A percentile compares a stretch with the other conserved stretches of the same genome.
These are phyloP conservation scores for Corythornis cristatus DNA, from an alignment of 2,113 vertebrate genomes.

Conservation along the genomic window DNA sequence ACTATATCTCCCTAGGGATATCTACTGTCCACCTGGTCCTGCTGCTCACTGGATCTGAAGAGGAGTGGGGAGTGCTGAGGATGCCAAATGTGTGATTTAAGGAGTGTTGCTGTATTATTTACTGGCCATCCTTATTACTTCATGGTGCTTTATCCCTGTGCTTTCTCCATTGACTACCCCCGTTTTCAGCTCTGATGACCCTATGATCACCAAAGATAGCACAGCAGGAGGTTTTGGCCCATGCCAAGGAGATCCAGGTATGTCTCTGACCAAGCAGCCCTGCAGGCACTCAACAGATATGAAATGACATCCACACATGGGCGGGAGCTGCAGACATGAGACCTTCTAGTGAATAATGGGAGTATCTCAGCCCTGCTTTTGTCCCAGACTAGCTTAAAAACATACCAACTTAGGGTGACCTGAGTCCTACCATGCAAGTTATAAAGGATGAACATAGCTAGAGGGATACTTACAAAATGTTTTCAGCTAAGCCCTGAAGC, in stretches of 20 bases:
- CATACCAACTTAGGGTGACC: not conserved
- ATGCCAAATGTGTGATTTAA: not conserved
- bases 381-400: not conserved
- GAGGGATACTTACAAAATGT: not conserved
- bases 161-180: not conserved
- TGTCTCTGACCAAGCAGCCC: not conserved
- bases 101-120: not conserved
- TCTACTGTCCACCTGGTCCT: not conserved
- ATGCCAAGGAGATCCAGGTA: not conserved
- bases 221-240: not conserved
- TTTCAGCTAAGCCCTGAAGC: not conserved
- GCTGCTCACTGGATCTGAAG: not conserved
- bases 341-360: not conserved
- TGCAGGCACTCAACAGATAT: not conserved
- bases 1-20: not conserved
- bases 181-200: not conserved
- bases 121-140: not conserved
- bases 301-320: not conserved
- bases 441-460: not conserved
- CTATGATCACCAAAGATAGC: not conserved
- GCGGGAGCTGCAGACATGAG: not conserved
- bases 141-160: not conserved
- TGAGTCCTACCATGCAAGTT: not conserved
- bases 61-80: not conserved
- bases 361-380: not conserved